Base-by-base conservation (phyloP, 2,113 vertebrate species). In the Hirundichthys speculiger region DNA sequence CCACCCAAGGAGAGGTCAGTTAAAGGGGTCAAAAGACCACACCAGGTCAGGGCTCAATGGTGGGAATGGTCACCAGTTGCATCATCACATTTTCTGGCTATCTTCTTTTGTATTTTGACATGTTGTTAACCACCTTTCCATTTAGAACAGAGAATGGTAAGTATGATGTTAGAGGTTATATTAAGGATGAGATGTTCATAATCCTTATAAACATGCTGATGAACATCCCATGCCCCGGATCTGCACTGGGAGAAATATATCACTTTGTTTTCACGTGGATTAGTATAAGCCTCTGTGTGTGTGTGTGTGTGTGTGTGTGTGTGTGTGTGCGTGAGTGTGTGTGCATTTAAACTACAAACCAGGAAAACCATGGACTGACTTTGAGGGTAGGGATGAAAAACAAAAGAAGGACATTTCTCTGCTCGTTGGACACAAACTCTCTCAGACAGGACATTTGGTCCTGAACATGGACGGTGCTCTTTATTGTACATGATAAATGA, bases 1-100 rank as follows among this genome's bases (percentile, higher is more conserved):
- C 90, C 88, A 91, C 90, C 90, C 90, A 90, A 77, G 50, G 73
- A 86, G 90, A 80, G 88, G 86, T 89, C 88, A 83, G 78, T 65
- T 2, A 34, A 34, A 20, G 39, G n/a, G 86, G 83, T 84, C 78
- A 86, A 0, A 25, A 75, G 84, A 85, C 79, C 79, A 63, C 47
- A 19, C 2, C 13, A 40, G 83, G 72, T 89, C 79, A 64, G 13
- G 52, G 78, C 39, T 75, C 69, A 43, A 34, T 77, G 79, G 78
- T 85, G 86, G 73, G 84, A 88, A 85, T 65, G 66, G 77, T 75
- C 45, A 54, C 46, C 40, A 58, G 27, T 67, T 45, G 51, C 15
- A 34, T 55, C 51, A 15, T 71, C 40, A 20, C 14, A 16, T 18
- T 27, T 43, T 25, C 4, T 30, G 38, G 46, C 42, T 24, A 22